Conservation (phyloP, 2,888 invertebrate species). For the Phortica magna region DNA sequence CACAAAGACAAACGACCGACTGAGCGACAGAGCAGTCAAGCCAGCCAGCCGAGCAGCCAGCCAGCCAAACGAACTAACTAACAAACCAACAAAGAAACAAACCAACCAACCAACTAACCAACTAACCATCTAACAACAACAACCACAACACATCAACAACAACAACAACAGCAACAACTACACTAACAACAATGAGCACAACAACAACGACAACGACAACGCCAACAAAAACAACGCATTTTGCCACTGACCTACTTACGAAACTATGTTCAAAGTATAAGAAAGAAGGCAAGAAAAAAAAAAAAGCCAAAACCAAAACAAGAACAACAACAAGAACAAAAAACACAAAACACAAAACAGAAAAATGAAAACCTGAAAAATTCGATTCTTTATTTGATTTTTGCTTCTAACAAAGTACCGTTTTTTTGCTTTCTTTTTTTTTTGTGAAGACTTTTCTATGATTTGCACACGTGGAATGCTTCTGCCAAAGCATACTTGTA, state of each 20-base stretch:
- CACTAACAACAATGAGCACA: neutral
- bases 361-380: neutral
- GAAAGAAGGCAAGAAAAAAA: slow-evolving; percentile 2
- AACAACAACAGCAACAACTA: slow-evolving; percentile 50
- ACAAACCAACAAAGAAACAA: neutral
- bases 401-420: neutral
- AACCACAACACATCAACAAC: slow-evolving; percentile 40
- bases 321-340: neutral
- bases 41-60: neutral
- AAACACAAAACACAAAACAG: neutral
- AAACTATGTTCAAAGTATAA: slow-evolving; percentile 39
- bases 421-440: too few relatives aligned
- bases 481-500: too few relatives aligned
- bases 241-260: slow-evolving; percentile 63
- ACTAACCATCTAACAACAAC: neutral
- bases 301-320: slow-evolving; percentile 13
- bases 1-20: slow-evolving; percentile 33
- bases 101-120: neutral
- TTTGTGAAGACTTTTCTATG: neutral
- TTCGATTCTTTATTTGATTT: slow-evolving; percentile 6
- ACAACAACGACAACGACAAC: slow-evolving; percentile 49
- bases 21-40: neutral
- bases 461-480: neutral
- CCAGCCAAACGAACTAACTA: neutral
- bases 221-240: slow-evolving; percentile 40